Evolutionary conservation across 92 coral and sea anemone genomes (phyloP), one percentile per base, ranked within the genome.

Genomic region (Diadumene lineata): DNA sequence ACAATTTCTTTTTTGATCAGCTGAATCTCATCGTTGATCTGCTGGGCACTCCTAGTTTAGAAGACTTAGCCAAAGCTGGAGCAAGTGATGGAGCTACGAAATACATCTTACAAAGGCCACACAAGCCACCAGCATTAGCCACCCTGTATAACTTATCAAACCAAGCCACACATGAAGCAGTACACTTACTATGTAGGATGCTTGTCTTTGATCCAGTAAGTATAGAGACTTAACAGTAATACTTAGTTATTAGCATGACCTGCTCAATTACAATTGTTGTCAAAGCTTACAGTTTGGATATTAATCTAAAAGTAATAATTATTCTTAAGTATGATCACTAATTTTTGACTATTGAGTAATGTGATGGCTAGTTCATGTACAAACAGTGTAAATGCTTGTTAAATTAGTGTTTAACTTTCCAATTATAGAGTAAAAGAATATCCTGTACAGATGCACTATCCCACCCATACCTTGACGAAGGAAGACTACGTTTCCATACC

Each of bases 391-490:
- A n/a, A n/a, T n/a, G n/a, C n/a, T n/a, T n/a, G n/a, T n/a, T n/a
- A n/a, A n/a, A n/a, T n/a, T n/a, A n/a, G n/a, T n/a, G n/a, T n/a
- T n/a, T n/a, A n/a, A n/a, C n/a, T n/a, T n/a, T 38, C 13, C 48
- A 1, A 1, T 56, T 56, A 60, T 68, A 96, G 99, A 96, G 82
- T 31, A 92, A 96, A 74, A 83, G 99, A 74, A 96, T 96, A 55
- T 79, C 91, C 17, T 96, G 99, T 50, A 77, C 91, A 11, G 99
- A 96, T 80, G 99, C 97, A 23, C 71, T 96, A 46, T 96, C 99
- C 31, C 99, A 96, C 78, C 99, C 97, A 29, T 96, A 96, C 77
- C 87, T 96, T 71, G 99, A 96, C 50, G 99, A 96, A 79, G 99
- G 99, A 61, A 75, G 97, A 70, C 72, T 96, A 69, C 73, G 99